Conservation (phyloP, 92 coral and sea anemone species). For the Palythoa heliodiscus region DNA sequence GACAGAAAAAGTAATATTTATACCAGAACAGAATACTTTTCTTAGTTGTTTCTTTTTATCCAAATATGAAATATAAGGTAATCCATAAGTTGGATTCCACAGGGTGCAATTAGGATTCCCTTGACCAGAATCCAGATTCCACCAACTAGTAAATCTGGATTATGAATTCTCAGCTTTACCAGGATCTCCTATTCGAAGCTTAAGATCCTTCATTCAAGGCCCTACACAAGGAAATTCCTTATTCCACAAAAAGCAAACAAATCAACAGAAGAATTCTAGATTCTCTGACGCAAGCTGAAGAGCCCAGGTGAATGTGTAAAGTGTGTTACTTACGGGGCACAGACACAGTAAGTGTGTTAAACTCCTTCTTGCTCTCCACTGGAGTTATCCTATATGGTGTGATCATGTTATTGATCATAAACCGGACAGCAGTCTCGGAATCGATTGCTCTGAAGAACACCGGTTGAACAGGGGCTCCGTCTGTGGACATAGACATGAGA, state of each 20-base stretch:
- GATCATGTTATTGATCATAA: conserved; percentile 84
- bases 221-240: too few species aligned
- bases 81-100: too few species aligned
- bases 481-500: conserved; percentile 97
- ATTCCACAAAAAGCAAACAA: too few species aligned
- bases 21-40: not conserved
- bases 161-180: too few species aligned
- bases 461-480: conserved; percentile 81
- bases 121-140: too few species aligned
- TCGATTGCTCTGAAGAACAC: conserved; percentile 87
- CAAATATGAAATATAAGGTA: not conserved
- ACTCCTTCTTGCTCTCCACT: conserved; percentile 77
- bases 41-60: not conserved
- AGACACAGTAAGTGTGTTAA: conserved; percentile 77
- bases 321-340: conserved; percentile 75
- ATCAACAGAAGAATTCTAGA: not conserved
- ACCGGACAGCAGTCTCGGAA: conserved; percentile 65
- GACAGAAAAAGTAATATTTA: not conserved
- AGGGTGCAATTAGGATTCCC: too few species aligned
- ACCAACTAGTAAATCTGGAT: too few species aligned
- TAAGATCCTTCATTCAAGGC: too few species aligned
- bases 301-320: not conserved
- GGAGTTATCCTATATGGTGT: conserved; percentile 80
- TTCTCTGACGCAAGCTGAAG: not conserved
- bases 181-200: too few species aligned